A percentile compares a stretch with the other conserved stretches of the same genome.
Evolutionary conservation across 2,888 invertebrate species (phyloP).

Genomic region (Erebia ligea): DNA sequence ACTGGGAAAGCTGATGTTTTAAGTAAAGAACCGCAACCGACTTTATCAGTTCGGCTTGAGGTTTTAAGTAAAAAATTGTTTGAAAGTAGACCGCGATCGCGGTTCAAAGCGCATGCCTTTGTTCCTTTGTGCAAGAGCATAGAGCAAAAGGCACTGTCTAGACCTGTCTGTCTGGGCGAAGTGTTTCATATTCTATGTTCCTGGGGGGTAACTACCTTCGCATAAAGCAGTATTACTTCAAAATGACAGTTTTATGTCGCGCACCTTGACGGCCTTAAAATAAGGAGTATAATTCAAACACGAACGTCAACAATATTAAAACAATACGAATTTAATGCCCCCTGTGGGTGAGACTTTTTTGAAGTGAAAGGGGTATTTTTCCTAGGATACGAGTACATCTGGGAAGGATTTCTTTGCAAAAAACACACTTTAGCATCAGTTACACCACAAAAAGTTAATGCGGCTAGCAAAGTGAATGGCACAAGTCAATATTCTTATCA

Average conservation of each 20-base stretch:
- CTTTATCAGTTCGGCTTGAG: slow-evolving; percentile 7
- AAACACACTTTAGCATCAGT: no score
- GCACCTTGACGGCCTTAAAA: no score
- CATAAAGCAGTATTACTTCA: no score
- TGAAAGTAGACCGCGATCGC: slow-evolving; percentile 10
- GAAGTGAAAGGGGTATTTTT: not conserved
- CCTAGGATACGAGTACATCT: not conserved
- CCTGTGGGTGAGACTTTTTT: not conserved
- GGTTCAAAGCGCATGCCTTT: slow-evolving; percentile 12
- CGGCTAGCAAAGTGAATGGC: no score
- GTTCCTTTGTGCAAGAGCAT: slow-evolving; percentile 10
- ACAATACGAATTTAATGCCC: no score
- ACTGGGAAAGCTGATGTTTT: slow-evolving; percentile 9
- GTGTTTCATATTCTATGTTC: not conserved
- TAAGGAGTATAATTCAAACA: no score
- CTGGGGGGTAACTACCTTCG: no score
- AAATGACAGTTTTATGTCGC: no score
- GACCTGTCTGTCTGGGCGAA: not conserved
- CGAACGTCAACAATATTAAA: no score
- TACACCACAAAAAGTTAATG: no score
- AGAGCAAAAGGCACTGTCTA: slow-evolving; percentile 4
- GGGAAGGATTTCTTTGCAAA: not conserved
- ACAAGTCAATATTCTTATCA: no score
- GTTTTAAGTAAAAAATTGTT: slow-evolving; percentile 12
- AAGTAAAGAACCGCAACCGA: slow-evolving; percentile 1